Base-by-base conservation (phyloP, 2,797 vertebrate species). In the Sebastes wilsoni region DNA sequence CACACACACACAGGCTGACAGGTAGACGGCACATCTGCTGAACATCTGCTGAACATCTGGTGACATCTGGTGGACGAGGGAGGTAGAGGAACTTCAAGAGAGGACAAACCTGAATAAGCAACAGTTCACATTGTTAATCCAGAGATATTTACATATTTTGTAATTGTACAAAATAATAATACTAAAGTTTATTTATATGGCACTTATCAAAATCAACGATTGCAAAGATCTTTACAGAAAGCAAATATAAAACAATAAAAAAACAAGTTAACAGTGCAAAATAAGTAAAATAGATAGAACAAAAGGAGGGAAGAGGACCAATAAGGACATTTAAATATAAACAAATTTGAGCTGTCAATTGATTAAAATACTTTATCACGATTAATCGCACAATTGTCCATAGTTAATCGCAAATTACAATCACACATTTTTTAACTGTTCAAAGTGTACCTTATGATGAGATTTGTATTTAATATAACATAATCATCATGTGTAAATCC, bases 11-110 rank as follows among this genome's bases (percentile, higher is more conserved):
- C 89, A 52, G 6, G 42, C 16, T 46, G 42, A 46, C 42, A 46
- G 42, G 42, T 46, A 46, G 16, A 46, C 42, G 0, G 14, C 49
- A 89, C 89, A 87, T 54, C 65, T 42, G 32, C 23, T 80, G 60
- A 38, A 89, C 89, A 87, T 54, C 65, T 42, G 32, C 23, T 80
- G 60, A 38, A 8, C 25, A 13, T 73, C 81, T 90, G 85, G 55
- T 90, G 93, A 87, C 93, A 83, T 64, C 92, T 94, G 64, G 20
- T 92, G 93, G 92, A 87, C 16, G 0, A 18, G 14, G 28, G 22
- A 58, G 38, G 76, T 7, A 52, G 0, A 36, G 22, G 28, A 3
- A 8, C 0, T 12, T 52, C 23, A 13, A 49, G 25, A 54, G 27
- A 79, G n/a, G 38, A 28, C 4, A 68, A 46, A 36, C 2, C 18